Evolutionary conservation across 2,888 invertebrate genomes (phyloP).

Genomic region (Cepaea hortensis): DNA sequence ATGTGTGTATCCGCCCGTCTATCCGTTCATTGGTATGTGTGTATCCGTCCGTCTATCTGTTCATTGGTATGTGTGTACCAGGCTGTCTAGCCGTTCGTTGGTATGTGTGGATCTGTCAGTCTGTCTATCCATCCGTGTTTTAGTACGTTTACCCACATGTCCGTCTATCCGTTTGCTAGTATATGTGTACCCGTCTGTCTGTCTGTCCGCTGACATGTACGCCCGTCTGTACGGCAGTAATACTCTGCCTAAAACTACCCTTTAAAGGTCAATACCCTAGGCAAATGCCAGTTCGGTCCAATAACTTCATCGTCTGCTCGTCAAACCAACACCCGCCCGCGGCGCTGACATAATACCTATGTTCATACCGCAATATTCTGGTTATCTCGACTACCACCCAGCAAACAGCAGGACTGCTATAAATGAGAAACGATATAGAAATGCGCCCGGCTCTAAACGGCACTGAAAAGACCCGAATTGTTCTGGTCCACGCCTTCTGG

Average conservation of each 20-base stretch:
- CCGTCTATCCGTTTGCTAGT: background rate
- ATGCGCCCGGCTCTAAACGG: no score
- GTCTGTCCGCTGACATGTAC: background rate
- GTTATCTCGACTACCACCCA: no score
- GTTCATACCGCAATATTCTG: no score
- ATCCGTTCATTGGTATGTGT: background rate
- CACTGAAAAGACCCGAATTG: no score
- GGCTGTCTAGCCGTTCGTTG: background rate
- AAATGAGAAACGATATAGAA: no score
- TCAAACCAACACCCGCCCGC: background rate
- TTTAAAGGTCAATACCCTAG: no score
- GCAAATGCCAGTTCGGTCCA: no score
- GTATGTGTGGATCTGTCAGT: background rate
- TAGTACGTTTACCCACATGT: background rate
- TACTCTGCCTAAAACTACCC: no score
- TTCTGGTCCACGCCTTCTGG: no score
- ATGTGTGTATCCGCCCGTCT: background rate
- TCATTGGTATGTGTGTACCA: background rate
- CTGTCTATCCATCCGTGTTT: background rate
- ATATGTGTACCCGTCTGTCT: background rate
- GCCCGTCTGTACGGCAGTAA: background rate
- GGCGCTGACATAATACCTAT: no score
- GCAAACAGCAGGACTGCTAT: no score
- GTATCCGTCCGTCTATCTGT: background rate
- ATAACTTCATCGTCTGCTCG: no score